Conservation (phyloP, 1,140 invertebrate genomes). For the Drosophila azteca region DNA sequence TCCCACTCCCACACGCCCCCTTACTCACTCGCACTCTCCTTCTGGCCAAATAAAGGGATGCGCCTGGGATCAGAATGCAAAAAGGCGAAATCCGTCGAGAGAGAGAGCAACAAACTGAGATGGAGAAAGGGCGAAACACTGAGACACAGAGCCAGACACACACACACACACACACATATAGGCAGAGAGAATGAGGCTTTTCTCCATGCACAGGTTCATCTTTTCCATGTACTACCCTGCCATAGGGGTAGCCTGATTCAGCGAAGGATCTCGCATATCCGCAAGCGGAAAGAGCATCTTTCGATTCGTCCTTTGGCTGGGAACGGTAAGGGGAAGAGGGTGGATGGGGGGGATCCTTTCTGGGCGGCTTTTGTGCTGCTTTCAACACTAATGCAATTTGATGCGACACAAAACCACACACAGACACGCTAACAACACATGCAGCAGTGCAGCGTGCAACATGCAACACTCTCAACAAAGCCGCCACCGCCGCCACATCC, state of each 20-base stretch:
- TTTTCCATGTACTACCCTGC: no score
- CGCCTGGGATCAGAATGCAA: slow-evolving; percentile 41
- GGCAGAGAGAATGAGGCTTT: slow-evolving; percentile 21
- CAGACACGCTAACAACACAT: background rate
- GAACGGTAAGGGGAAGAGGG: no score
- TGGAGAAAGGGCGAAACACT: background rate
- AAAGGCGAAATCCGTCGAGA: slow-evolving; percentile 44
- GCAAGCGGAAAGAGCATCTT: no score
- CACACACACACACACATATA: background rate
- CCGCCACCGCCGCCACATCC: slow-evolving; percentile 7
- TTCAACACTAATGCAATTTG: slow-evolving; percentile 78
- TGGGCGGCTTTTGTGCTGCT: slow-evolving; percentile 48
- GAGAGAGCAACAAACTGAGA: no score
- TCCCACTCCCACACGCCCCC: no score
- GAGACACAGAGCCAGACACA: background rate
- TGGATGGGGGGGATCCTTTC: background rate
- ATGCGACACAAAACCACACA: slow-evolving; percentile 70
- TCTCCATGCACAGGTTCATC: slow-evolving; percentile 3
- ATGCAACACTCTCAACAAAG: slow-evolving; percentile 28
- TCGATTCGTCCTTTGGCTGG: no score
- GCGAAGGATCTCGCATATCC: no score
- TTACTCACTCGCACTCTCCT: background rate
- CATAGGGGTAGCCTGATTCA: no score
- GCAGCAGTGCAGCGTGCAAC: no score
- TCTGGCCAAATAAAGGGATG: slow-evolving; percentile 28